Evolutionary conservation across 1,140 invertebrate species (phyloP).

Genomic region (Drosophila micromelanica): DNA sequence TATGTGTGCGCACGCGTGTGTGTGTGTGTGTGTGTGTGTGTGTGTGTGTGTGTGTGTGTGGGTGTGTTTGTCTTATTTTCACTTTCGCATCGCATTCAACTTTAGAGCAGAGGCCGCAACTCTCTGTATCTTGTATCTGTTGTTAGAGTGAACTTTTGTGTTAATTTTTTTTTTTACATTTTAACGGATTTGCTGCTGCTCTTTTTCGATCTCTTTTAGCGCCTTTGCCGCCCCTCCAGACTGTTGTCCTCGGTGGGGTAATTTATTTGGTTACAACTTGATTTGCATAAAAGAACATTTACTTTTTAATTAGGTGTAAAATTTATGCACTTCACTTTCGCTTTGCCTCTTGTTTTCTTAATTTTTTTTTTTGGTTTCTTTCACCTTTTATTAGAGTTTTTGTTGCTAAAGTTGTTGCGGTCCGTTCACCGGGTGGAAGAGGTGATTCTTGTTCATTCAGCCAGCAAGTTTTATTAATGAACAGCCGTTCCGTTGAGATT

Average conservation of each 20-base stretch:
- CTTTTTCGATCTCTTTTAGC: slow-evolving; percentile 24
- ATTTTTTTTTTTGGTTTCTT: slow-evolving; percentile 1
- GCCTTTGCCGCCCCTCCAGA: neutral
- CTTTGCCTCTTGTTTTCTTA: slow-evolving; percentile 49
- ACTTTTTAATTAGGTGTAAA: slow-evolving; percentile 83
- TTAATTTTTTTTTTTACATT: neutral
- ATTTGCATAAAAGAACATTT: slow-evolving; percentile 82
- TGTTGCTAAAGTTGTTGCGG: slow-evolving; percentile 20
- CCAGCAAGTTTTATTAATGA: slow-evolving; percentile 10
- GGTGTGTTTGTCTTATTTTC: slow-evolving; percentile 54
- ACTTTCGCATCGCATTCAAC: slow-evolving; percentile 39
- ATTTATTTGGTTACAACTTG: slow-evolving; percentile 82
- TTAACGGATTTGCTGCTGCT: slow-evolving; percentile 21
- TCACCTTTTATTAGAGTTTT: slow-evolving; percentile 6
- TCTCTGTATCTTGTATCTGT: slow-evolving; percentile 10
- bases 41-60: slow-evolving; percentile 9
- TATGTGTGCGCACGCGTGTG: slow-evolving; percentile 7
- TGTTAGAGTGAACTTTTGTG: slow-evolving; percentile 18
- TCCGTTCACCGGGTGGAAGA: neutral
- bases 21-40: too few species aligned
- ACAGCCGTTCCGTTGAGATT: neutral
- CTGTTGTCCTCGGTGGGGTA: slow-evolving; percentile 33
- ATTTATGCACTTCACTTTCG: slow-evolving; percentile 81
- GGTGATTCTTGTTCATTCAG: neutral
- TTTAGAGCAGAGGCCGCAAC: slow-evolving; percentile 33